phyloP scores from a whole-genome alignment of 1,140 invertebrate species.

The Nasonia longicornis region DNA sequence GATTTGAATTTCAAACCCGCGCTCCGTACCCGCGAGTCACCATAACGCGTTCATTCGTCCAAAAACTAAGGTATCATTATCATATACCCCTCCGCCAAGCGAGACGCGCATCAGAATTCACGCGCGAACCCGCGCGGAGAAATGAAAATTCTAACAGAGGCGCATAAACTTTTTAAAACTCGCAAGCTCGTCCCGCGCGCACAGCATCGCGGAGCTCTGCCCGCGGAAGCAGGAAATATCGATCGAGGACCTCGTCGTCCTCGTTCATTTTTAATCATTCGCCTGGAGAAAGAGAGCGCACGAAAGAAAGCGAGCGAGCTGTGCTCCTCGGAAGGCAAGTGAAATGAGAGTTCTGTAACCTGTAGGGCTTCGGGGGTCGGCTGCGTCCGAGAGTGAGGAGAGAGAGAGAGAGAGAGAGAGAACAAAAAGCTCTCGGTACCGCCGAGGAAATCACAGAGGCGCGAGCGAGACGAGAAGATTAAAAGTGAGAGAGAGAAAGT shows the following conservation, averaged over 20 bases:
- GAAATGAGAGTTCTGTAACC: conserved; percentile 6
- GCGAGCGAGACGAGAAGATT: conserved; percentile 11
- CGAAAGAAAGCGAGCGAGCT: background rate
- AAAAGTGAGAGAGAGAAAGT: background rate
- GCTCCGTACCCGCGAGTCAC: too few species aligned
- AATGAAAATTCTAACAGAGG: background rate
- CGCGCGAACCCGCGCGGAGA: too few species aligned
- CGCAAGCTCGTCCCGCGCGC: too few species aligned
- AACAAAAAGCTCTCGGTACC: background rate
- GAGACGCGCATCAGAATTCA: too few species aligned
- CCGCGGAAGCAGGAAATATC: background rate
- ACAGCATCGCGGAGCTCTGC: too few species aligned
- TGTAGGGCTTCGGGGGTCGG: background rate
- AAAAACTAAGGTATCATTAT: too few species aligned
- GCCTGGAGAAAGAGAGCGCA: background rate
- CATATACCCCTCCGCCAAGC: too few species aligned
- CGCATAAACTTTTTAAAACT: background rate
- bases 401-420: background rate
- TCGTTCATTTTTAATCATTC: conserved; percentile 13
- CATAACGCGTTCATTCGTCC: too few species aligned
- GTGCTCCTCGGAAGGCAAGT: background rate
- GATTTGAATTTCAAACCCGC: background rate
- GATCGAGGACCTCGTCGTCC: background rate
- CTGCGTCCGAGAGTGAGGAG: background rate
- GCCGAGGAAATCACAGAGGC: conserved; percentile 3